Evolutionary conservation across 2,888 invertebrate species (phyloP).

Genomic region (Bruchidius siliquastri): DNA sequence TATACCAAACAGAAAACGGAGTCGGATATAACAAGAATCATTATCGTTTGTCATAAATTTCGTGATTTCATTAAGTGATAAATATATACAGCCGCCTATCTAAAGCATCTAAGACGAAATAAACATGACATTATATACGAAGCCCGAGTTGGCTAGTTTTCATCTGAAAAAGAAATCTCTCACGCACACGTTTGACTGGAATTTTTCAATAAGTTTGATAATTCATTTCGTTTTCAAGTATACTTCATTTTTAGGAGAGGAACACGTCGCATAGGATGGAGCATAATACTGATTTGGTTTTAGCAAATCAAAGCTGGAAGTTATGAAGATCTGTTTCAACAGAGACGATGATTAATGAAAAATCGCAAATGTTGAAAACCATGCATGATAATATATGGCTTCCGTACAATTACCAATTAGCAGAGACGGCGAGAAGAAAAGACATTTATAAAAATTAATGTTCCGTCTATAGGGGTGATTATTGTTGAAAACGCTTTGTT

Average conservation of each 20-base stretch:
- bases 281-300: not conserved
- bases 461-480: no score
- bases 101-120: not conserved
- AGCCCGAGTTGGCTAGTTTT: constrained; percentile 4
- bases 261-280: not conserved
- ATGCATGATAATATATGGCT: no score
- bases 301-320: not conserved
- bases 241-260: not conserved
- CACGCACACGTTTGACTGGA: constrained; percentile 4
- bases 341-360: no score
- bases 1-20: no score
- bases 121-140: not conserved
- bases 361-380: no score
- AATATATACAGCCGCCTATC: not conserved
- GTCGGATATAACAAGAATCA: no score
- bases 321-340: not conserved
- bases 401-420: no score
- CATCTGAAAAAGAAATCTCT: constrained; percentile 12
- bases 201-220: not conserved
- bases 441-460: no score
- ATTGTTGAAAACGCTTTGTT: no score
- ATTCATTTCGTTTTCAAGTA: not conserved
- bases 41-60: no score
- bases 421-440: no score
- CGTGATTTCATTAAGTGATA: no score